A percentile compares a stretch with the other conserved stretches of the same genome.
phyloP scores from a whole-genome alignment of 1,140 invertebrate genomes.

The Rhopalosiphum padi region DNA sequence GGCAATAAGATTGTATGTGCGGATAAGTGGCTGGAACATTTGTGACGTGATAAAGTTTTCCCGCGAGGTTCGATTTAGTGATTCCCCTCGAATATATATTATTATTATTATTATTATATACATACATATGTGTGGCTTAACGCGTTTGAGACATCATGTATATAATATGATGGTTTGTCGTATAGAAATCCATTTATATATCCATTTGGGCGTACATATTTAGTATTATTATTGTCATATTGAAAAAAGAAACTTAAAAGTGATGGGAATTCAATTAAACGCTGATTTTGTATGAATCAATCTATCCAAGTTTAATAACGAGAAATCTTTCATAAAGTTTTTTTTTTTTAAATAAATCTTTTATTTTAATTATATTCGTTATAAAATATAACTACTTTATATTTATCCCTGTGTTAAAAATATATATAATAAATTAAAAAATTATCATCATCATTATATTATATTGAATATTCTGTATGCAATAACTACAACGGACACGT shows the following conservation, averaged over 20 bases:
- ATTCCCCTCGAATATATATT: slow-evolving; percentile 19
- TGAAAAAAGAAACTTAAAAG: no score
- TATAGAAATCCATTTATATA: neutral
- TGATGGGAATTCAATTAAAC: neutral
- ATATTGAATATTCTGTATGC: neutral
- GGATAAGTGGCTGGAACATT: slow-evolving; percentile 42
- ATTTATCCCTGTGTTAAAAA: neutral
- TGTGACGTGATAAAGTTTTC: slow-evolving; percentile 55
- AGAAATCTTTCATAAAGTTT: neutral
- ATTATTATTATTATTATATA: neutral
- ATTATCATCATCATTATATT: neutral
- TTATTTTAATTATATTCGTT: no score
- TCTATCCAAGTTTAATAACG: no score
- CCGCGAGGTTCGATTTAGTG: slow-evolving; percentile 39
- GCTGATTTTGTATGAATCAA: neutral
- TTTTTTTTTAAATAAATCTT: neutral
- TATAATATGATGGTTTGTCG: neutral
- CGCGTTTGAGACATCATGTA: neutral
- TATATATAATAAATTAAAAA: neutral
- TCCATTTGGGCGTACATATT: neutral
- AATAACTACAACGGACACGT: neutral
- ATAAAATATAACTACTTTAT: no score
- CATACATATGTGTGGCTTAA: neutral
- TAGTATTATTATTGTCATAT: neutral
- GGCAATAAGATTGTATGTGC: slow-evolving; percentile 43